Conservation (phyloP, 2,797 vertebrate species). For the Chloroceryle inda region DNA sequence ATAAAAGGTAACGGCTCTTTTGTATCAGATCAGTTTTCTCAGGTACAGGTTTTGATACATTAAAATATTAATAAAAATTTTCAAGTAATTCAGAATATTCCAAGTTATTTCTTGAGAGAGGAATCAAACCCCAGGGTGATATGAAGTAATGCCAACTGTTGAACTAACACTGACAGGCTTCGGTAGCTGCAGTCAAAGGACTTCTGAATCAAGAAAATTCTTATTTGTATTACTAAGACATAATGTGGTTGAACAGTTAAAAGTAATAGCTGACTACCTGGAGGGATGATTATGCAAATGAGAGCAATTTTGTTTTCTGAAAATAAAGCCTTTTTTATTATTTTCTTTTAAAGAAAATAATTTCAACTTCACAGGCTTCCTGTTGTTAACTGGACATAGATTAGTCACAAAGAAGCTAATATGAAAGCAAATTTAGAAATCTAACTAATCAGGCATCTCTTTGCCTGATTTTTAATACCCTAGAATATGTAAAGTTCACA, state of each 20-base stretch:
- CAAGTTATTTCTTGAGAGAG: not conserved
- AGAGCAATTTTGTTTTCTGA: constrained; percentile 38
- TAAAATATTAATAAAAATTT: not conserved
- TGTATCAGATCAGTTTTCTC: not conserved
- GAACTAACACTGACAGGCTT: not conserved
- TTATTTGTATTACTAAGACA: constrained; percentile 39
- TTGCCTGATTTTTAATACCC: not conserved
- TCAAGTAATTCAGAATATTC: not conserved
- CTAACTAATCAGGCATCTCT: not conserved
- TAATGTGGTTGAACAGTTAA: constrained; percentile 20
- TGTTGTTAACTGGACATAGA: not conserved
- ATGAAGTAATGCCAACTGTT: not conserved
- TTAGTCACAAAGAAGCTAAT: not conserved
- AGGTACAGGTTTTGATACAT: not conserved
- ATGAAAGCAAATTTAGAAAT: constrained; percentile 15
- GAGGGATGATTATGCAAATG: constrained; percentile 50
- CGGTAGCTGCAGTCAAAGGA: constrained; percentile 12
- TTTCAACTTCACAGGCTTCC: not conserved
- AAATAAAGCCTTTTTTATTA: not conserved
- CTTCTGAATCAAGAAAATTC: constrained; percentile 53
- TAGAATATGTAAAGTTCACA: not conserved
- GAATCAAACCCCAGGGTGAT: not conserved
- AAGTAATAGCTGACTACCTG: constrained; percentile 35
- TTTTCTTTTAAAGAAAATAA: constrained; percentile 27
- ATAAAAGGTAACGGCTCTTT: not conserved